These are phyloP conservation scores for Cancer borealis DNA, from an alignment of 2,888 invertebrate genomes.

Conservation along the genomic window DNA sequence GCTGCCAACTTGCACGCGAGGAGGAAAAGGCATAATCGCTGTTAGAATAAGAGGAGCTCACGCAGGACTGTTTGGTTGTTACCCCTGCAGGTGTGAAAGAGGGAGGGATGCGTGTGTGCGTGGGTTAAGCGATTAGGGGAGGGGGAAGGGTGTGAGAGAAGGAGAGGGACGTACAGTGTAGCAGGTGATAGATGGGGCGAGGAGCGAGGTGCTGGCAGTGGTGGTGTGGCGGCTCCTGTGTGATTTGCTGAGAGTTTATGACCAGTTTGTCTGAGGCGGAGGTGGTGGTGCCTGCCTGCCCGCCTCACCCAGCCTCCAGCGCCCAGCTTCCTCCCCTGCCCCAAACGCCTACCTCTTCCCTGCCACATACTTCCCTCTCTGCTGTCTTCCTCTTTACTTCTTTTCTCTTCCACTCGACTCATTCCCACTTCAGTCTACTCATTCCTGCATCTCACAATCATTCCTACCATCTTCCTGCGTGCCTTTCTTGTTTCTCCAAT, in stretches of 20 bases:
- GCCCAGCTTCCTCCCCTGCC: background rate
- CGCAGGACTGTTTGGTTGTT: background rate
- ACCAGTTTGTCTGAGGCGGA: slow-evolving; percentile 40
- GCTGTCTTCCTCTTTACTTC: background rate
- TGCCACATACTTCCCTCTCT: background rate
- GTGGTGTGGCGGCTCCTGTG: slow-evolving; percentile 50
- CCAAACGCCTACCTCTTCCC: background rate
- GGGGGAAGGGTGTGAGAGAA: background rate
- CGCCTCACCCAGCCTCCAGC: slow-evolving; percentile 29
- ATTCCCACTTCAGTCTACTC: background rate
- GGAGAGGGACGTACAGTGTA: slow-evolving; percentile 8
- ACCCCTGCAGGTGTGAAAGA: slow-evolving; percentile 42
- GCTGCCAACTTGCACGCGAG: slow-evolving; percentile 43
- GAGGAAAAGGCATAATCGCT: background rate
- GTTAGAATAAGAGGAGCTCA: background rate
- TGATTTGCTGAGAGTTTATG: slow-evolving; percentile 54
- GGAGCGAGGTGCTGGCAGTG: background rate
- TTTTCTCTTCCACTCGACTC: background rate
- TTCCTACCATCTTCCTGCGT: background rate
- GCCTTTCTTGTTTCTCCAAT: background rate
- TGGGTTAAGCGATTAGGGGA: background rate
- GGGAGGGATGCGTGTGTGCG: background rate
- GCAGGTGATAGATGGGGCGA: slow-evolving; percentile 44
- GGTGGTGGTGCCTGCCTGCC: slow-evolving; percentile 50
- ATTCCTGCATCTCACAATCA: background rate